Conservation (phyloP, 1,140 invertebrate genomes). For the Coelopa frigida region DNA sequence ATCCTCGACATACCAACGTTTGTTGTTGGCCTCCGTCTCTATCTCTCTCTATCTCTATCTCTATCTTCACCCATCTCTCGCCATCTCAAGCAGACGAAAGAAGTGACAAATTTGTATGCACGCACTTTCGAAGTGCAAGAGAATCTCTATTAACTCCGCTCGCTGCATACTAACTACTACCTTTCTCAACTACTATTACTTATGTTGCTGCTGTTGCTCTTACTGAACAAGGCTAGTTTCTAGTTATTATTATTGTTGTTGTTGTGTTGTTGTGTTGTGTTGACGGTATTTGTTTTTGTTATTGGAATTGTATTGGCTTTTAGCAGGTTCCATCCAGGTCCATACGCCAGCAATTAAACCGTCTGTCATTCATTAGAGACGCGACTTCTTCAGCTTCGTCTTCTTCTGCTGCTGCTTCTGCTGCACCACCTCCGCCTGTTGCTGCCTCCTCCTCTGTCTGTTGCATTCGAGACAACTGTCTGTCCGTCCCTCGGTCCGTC, state of each 20-base stretch:
- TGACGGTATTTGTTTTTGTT: background rate
- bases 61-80: background rate
- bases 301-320: no score
- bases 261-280: constrained; percentile 20
- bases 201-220: background rate
- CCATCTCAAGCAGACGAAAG: background rate
- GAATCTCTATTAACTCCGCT: constrained; percentile 31
- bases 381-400: no score
- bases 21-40: background rate
- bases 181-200: background rate
- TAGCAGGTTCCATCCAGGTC: no score
- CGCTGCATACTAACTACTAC: background rate
- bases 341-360: constrained; percentile 37
- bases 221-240: no score
- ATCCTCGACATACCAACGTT: no score
- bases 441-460: no score
- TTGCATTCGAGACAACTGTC: no score
- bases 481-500: no score
- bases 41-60: background rate
- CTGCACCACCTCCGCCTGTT: no score
- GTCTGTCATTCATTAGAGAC: constrained; percentile 46
- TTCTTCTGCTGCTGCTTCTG: no score
- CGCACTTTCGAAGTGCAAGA: constrained; percentile 41
- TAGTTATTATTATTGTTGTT: no score
- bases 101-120: constrained; percentile 43